Evolutionary conservation across 2,797 vertebrate species (phyloP).

Genomic region (Hoplostethus mediterraneus): DNA sequence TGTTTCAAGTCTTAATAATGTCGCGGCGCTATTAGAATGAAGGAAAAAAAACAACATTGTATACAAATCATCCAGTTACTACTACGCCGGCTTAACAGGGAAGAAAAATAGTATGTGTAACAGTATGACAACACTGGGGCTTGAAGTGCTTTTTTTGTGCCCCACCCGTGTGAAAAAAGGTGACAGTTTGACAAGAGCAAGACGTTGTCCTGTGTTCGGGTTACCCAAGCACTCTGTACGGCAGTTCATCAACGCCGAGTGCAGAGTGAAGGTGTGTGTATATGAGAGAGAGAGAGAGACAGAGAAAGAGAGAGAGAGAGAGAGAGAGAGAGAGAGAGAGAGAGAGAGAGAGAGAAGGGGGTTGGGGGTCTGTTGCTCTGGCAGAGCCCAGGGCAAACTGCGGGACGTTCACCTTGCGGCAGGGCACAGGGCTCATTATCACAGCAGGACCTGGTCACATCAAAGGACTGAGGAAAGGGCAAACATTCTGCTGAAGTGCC

Average conservation of each 20-base stretch:
- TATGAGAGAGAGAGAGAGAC: too few species aligned
- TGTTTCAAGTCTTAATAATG: conserved; percentile 69
- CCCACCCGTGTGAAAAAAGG: conserved; percentile 1
- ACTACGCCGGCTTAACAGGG: conserved; percentile 32
- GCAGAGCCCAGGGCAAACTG: conserved; percentile 75
- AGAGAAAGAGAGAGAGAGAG: too few species aligned
- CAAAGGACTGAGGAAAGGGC: conserved; percentile 92
- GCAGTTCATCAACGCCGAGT: too few species aligned
- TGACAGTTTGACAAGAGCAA: background rate
- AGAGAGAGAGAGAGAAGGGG: conserved; percentile 25
- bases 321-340: too few species aligned
- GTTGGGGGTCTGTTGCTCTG: conserved; percentile 67
- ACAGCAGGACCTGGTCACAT: conserved; percentile 89
- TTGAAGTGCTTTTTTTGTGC: background rate
- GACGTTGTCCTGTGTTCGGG: too few species aligned
- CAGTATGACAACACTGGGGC: conserved; percentile 2
- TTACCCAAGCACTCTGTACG: too few species aligned
- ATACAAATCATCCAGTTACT: conserved; percentile 33
- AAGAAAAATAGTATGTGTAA: conserved; percentile 10
- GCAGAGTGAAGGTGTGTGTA: background rate
- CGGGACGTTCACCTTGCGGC: conserved; percentile 84
- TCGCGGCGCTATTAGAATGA: conserved; percentile 57
- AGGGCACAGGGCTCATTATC: conserved; percentile 87
- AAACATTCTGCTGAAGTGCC: conserved; percentile 90
- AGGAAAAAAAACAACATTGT: conserved; percentile 49